These are phyloP conservation scores for Cavia porcellus DNA, from an alignment of 2,113 vertebrate species.

Conservation along the genomic window DNA sequence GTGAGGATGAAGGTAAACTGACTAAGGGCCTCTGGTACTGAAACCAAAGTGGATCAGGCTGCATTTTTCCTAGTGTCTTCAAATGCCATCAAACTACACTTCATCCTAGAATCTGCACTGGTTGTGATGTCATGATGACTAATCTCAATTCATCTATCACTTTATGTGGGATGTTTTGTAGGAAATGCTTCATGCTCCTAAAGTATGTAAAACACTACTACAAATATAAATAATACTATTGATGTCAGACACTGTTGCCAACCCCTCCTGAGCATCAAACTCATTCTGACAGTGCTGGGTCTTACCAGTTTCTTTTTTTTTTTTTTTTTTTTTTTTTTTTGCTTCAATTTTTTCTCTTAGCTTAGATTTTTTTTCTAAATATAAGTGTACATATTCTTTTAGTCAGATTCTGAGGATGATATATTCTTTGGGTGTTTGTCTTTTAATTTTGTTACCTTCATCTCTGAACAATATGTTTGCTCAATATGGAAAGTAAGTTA, in stretches of 20 bases:
- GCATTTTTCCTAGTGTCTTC: not conserved
- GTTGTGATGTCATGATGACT: not conserved
- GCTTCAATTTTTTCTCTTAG: not conserved
- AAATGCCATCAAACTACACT: not conserved
- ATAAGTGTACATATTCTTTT: not conserved
- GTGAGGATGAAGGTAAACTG: slow-evolving; percentile 21
- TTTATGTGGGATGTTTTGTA: not conserved
- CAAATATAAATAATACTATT: not conserved
- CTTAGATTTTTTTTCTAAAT: not conserved
- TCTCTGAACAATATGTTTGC: not conserved
- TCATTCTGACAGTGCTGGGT: not conserved
- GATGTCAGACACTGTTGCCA: not conserved
- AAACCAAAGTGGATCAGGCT: slow-evolving; percentile 27
- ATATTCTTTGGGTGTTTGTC: not conserved
- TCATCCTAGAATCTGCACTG: not conserved
- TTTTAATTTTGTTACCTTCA: not conserved
- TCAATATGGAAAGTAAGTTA: not conserved
- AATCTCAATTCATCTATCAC: not conserved
- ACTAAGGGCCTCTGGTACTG: not conserved
- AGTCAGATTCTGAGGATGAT: not conserved
- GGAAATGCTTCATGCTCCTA: not conserved
- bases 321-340: no score
- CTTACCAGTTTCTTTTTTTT: not conserved
- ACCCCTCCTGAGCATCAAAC: not conserved
- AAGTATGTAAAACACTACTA: not conserved